Conservation (phyloP, 2,113 vertebrate species). For the Oryzias woworae region DNA sequence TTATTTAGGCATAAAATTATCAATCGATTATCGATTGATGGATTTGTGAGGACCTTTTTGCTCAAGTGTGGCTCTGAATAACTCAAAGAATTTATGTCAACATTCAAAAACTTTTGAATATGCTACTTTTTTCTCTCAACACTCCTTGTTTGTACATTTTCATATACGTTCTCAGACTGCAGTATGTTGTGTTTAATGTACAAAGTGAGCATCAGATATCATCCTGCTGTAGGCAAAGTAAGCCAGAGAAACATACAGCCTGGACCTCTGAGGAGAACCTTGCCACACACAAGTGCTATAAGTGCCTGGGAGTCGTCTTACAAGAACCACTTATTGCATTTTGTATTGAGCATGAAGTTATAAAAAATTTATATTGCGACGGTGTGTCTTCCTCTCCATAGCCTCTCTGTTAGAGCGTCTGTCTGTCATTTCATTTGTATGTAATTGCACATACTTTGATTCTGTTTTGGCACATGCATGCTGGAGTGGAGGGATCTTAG, state of each 20-base stretch:
- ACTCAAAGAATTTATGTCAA: too few species aligned
- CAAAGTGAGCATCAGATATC: slow-evolving; percentile 65
- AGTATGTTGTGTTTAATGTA: slow-evolving; percentile 16
- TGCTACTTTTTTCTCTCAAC: too few species aligned
- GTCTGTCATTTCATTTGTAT: slow-evolving; percentile 23
- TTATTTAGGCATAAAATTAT: too few species aligned
- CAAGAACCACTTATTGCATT: slow-evolving; percentile 83
- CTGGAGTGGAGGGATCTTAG: slow-evolving; percentile 19
- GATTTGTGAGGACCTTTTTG: too few species aligned
- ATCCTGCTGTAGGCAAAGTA: slow-evolving; percentile 56
- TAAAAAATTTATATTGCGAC: slow-evolving; percentile 79
- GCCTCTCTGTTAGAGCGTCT: slow-evolving; percentile 31
- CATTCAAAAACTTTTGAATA: too few species aligned
- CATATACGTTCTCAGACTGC: neutral
- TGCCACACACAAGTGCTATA: slow-evolving; percentile 74
- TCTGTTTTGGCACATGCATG: slow-evolving; percentile 19
- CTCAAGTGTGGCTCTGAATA: too few species aligned
- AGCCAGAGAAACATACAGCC: slow-evolving; percentile 62
- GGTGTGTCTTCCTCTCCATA: slow-evolving; percentile 62
- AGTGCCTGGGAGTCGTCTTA: slow-evolving; percentile 80
- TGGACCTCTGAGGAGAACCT: slow-evolving; percentile 63
- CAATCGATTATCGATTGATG: too few species aligned
- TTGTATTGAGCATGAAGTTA: slow-evolving; percentile 81
- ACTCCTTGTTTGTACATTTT: too few species aligned
- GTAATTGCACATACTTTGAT: slow-evolving; percentile 15